Evolutionary conservation across 2,797 vertebrate genomes (phyloP), one percentile per base, ranked within the genome.

Genomic region (Myiotriccus ornatus): DNA sequence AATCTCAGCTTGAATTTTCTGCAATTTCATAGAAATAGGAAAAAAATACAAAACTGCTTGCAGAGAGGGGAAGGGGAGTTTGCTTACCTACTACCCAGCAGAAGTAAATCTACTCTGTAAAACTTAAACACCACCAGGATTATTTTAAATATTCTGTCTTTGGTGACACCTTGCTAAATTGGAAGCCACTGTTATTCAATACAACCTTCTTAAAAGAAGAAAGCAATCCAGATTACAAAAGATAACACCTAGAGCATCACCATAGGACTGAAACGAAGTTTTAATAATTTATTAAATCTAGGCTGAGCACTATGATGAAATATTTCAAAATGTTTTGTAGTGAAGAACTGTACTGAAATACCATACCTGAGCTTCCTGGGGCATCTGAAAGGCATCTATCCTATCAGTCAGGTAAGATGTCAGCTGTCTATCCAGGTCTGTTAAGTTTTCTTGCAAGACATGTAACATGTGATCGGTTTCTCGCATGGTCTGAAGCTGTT

Each of bases 351-450:
- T 28, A 37, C 1, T 24, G 32, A 56, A 56, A 69, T 98, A 99
- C 99, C 99, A 69, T 98, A 99, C 99, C 99, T 99, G 99, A 24
- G 99, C 99, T 90, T 99, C 99, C 94, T 99, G 98, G 0, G 99
- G 99, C 74, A 99, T 98, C 94, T 99, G 99, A 95, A 99, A 98
- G 74, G 99, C 99, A 59, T 99, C 99, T 32, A 99, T 84, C 75
- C 99, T 98, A 55, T 99, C 99, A 0, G 99, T 99, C 95, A 99
- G 97, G 96, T 99, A 99, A 6, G 98, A 98, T 5, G 99, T 99
- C 60, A 99, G 98, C 1, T 98, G 99, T 92, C 98, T 98, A 93
- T 99, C 99, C 95, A 99, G 97, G 85, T 99, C 99, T 49, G 93
- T 97, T 71, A 99, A 97, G 67, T 98, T 98, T 87, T 99, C 99